phyloP scores from a whole-genome alignment of 2,888 invertebrate species.

The Galerucella nymphaeae region DNA sequence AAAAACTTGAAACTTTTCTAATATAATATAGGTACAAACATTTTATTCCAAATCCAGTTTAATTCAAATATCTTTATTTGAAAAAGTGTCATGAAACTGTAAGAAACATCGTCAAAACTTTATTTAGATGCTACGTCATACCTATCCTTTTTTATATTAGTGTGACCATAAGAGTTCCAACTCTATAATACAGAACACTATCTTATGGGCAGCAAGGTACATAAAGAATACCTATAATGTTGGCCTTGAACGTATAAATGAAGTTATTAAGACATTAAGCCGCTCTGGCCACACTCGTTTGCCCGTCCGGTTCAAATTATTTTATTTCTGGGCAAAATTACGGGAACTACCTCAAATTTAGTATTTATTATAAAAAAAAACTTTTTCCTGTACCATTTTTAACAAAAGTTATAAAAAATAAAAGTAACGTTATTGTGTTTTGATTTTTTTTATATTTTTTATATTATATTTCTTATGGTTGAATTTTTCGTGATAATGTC shows the following conservation, averaged over 20 bases:
- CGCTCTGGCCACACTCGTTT: slow-evolving; percentile 62
- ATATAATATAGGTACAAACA: too few relatives aligned
- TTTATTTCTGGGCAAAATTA: slow-evolving; percentile 63
- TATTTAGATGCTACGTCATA: not conserved
- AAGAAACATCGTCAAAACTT: too few relatives aligned
- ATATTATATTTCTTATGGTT: too few relatives aligned
- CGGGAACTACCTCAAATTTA: slow-evolving; percentile 63
- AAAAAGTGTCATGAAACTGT: too few relatives aligned
- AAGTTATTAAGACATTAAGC: slow-evolving; percentile 67
- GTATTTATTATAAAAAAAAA: slow-evolving; percentile 60
- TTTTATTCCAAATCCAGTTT: too few relatives aligned
- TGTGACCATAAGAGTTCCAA: not conserved
- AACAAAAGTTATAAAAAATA: too few relatives aligned
- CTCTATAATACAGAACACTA: not conserved
- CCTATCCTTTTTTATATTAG: not conserved
- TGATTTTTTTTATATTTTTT: too few relatives aligned
- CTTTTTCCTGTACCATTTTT: not conserved
- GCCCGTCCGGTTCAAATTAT: slow-evolving; percentile 61
- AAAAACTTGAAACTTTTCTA: too few relatives aligned
- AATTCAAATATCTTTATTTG: too few relatives aligned
- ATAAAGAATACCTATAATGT: slow-evolving; percentile 50
- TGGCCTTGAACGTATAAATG: slow-evolving; percentile 65
- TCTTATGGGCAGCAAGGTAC: not conserved
- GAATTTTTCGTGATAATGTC: too few relatives aligned
- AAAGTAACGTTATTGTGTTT: too few relatives aligned